Conservation (phyloP, 2,797 vertebrate genomes). For the Spondyliosoma cantharus region DNA sequence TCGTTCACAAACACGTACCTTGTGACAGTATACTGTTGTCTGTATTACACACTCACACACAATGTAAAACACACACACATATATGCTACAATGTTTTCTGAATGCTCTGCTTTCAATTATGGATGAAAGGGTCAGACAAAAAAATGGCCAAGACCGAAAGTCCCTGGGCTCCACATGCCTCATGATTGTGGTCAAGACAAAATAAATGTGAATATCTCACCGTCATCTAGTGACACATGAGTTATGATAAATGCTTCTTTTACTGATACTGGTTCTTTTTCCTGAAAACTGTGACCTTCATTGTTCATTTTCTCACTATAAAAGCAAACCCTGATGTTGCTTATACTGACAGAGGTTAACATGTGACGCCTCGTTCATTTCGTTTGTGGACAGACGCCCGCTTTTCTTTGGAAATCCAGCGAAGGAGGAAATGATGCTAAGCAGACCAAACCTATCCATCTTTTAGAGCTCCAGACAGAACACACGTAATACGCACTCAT, state of each 20-base stretch:
- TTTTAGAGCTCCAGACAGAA: background rate
- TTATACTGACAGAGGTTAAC: slow-evolving; percentile 1
- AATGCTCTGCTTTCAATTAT: slow-evolving; percentile 40
- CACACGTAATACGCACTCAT: background rate
- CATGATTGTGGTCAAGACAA: background rate
- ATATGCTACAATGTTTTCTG: background rate
- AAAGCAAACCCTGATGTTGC: background rate
- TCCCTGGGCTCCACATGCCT: slow-evolving; percentile 2
- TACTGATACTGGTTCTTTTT: background rate
- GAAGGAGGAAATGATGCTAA: slow-evolving; percentile 30
- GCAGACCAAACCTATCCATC: slow-evolving; percentile 13
- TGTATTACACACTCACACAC: background rate
- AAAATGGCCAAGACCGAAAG: background rate
- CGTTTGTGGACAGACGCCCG: background rate
- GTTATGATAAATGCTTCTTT: background rate
- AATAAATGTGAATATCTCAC: background rate
- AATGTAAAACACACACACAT: background rate
- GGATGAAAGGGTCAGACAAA: background rate
- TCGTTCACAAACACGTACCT: too few relatives aligned
- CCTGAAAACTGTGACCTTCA: background rate
- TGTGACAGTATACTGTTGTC: background rate
- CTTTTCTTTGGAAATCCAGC: slow-evolving; percentile 22
- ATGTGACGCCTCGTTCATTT: slow-evolving; percentile 6
- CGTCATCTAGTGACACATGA: background rate
- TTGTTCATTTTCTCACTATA: background rate